These are phyloP conservation scores for Marisa cornuarietis DNA, from an alignment of 1,140 invertebrate genomes.

Conservation along the genomic window DNA sequence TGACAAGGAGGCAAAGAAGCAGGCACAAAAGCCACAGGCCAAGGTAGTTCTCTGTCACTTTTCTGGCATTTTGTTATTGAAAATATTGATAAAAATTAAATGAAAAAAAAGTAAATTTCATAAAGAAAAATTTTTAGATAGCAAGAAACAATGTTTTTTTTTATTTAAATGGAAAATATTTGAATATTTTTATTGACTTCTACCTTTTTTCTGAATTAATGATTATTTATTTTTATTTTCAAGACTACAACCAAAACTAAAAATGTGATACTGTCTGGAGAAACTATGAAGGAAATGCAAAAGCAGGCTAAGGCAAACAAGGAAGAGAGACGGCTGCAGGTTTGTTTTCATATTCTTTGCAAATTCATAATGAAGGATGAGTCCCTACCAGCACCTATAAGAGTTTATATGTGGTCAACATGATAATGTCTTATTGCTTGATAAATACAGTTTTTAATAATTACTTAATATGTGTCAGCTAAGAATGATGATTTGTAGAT, in stretches of 20 bases:
- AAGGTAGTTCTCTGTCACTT: constrained; percentile 29
- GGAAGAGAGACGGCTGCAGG: constrained; percentile 57
- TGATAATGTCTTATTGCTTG: no score
- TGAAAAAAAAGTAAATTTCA: no score
- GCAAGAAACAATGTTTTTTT: background rate
- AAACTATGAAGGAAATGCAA: constrained; percentile 64
- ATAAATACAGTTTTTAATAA: no score
- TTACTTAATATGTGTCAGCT: no score
- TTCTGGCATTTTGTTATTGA: no score
- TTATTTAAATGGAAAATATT: background rate
- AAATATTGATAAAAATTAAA: no score
- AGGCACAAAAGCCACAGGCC: constrained; percentile 35
- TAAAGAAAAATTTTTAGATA: no score
- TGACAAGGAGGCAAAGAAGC: constrained; percentile 38
- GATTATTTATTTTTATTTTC: constrained; percentile 2
- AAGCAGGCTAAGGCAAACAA: constrained; percentile 58
- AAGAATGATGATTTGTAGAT: no score
- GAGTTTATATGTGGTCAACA: background rate
- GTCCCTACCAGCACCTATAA: background rate
- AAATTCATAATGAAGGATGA: background rate
- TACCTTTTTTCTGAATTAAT: background rate
- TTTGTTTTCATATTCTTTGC: constrained; percentile 18
- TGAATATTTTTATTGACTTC: background rate
- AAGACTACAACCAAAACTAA: constrained; percentile 59
- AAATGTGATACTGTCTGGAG: constrained; percentile 58